A percentile compares a stretch with the other conserved stretches of the same genome.
These are phyloP conservation scores for Coleophora flavipennella DNA, from an alignment of 2,888 invertebrate genomes.

Conservation along the genomic window DNA sequence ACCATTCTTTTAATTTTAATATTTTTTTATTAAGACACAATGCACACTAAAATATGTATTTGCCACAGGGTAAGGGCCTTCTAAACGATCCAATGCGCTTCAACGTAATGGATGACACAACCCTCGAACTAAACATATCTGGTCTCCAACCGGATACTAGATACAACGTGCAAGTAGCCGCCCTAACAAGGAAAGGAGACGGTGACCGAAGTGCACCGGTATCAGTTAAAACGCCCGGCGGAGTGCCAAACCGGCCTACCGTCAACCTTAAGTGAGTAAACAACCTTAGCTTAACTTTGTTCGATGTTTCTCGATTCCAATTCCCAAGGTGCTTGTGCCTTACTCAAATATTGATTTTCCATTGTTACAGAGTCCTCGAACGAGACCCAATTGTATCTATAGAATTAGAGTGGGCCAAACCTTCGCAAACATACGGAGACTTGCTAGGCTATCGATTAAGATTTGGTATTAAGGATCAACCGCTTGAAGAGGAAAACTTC, in stretches of 20 bases:
- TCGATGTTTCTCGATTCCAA: background rate
- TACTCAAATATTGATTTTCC: slow-evolving; percentile 7
- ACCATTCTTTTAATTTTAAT: background rate
- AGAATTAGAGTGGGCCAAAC: slow-evolving; percentile 93
- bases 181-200: slow-evolving; percentile 96
- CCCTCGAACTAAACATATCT: slow-evolving; percentile 85
- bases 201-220: slow-evolving; percentile 92
- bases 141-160: slow-evolving; percentile 95
- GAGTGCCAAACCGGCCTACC: slow-evolving; percentile 89
- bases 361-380: slow-evolving; percentile 79
- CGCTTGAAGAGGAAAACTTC: slow-evolving; percentile 80
- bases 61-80: slow-evolving; percentile 78
- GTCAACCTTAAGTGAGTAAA: slow-evolving; percentile 82
- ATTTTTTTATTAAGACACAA: background rate
- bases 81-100: slow-evolving; percentile 90
- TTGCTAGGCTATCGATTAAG: slow-evolving; percentile 88
- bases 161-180: slow-evolving; percentile 95
- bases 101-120: slow-evolving; percentile 86
- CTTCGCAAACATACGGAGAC: slow-evolving; percentile 90
- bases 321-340: background rate
- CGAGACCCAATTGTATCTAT: slow-evolving; percentile 91
- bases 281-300: too few species aligned
- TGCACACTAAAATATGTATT: background rate
- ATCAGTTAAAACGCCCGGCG: slow-evolving; percentile 92
- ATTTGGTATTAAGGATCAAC: slow-evolving; percentile 89